Conservation (phyloP, 2,113 vertebrate species). For the Calyptommatus sinebrachiatus region DNA sequence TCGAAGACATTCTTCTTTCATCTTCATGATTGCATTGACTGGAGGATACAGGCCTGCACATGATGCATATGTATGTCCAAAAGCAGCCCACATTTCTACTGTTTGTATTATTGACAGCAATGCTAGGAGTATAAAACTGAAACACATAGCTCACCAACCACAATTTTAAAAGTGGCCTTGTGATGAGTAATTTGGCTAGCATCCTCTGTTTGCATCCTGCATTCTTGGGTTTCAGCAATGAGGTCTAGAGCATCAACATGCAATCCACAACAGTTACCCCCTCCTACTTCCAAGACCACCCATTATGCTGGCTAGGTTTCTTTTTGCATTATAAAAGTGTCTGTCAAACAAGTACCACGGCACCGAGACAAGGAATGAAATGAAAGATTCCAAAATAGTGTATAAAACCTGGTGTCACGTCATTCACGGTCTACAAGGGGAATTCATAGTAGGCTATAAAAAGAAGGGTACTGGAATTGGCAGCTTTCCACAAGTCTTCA, state of each 20-base stretch:
- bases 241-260: background rate
- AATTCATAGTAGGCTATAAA: constrained; percentile 28
- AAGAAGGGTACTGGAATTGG: constrained; percentile 52
- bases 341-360: background rate
- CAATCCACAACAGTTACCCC: background rate
- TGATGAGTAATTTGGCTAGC: constrained; percentile 18
- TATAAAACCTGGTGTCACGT: constrained; percentile 22
- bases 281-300: constrained; percentile 49
- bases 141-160: background rate
- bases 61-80: background rate
- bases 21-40: background rate
- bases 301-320: constrained; percentile 20
- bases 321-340: constrained; percentile 10
- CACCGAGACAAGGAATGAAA: background rate
- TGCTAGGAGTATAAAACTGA: constrained; percentile 1
- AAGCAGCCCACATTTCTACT: background rate
- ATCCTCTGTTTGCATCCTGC: constrained; percentile 35
- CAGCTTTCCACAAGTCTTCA: constrained; percentile 59
- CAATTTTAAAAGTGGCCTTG: constrained; percentile 47
- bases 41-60: background rate
- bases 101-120: constrained; percentile 9
- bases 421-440: constrained; percentile 40
- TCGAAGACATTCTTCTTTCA: accelerated
- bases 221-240: constrained; percentile 11
- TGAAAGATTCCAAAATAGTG: background rate